A percentile compares a stretch with the other conserved stretches of the same genome.
Evolutionary conservation across 2,113 vertebrate genomes (phyloP).

Genomic region (Rhinoderma darwinii): DNA sequence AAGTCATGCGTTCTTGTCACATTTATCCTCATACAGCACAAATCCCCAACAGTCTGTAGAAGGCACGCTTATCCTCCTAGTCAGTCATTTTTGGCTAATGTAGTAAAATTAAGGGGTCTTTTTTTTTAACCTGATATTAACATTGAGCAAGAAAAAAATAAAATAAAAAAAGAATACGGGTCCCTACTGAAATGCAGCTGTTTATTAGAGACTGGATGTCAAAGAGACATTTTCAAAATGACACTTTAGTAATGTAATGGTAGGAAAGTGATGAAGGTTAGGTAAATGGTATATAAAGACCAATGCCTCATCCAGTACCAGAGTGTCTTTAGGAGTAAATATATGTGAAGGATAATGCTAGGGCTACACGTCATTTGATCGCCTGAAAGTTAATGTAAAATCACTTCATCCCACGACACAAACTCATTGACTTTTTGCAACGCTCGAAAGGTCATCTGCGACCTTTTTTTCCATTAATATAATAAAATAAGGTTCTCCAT

Average conservation of each 20-base stretch:
- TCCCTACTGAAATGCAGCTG: neutral
- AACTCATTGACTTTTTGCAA: too few relatives aligned
- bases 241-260: neutral
- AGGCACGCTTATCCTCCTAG: neutral
- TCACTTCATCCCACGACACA: too few relatives aligned
- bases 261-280: neutral
- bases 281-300: neutral
- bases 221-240: neutral
- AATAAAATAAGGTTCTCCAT: too few relatives aligned
- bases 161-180: neutral
- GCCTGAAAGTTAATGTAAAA: too few relatives aligned
- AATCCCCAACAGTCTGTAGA: neutral
- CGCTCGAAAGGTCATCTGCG: too few relatives aligned
- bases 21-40: neutral
- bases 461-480: too few relatives aligned
- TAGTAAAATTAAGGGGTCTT: neutral
- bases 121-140: neutral
- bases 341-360: neutral
- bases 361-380: neutral
- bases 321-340: neutral
- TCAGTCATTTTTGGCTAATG: neutral
- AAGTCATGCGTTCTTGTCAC: neutral
- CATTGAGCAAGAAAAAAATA: neutral
- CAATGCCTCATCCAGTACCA: neutral
- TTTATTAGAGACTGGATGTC: neutral